Evolutionary conservation across 1,140 invertebrate species (phyloP), one percentile per base, ranked within the genome.

Genomic region (Kradibia gibbosae): DNA sequence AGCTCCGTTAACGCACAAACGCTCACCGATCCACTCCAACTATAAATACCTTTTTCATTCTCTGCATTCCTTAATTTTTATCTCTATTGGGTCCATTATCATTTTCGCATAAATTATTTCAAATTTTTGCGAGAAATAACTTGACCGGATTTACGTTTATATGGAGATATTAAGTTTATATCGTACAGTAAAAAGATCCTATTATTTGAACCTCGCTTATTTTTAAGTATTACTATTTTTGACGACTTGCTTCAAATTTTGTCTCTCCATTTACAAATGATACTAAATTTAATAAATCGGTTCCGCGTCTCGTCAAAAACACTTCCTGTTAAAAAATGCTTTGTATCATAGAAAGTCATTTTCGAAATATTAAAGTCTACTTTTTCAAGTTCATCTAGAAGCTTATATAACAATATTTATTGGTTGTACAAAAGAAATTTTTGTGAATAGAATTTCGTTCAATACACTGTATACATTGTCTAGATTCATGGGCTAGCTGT

Each of bases 61-160:
- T 4, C 15, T 53, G 13, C 10, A 20, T 53, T 53, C 50, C 17
- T 48, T 48, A 48, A 53, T 53, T 53, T 10, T 71, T n/a, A 53
- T 39, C 57, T 8, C 13, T 13, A n/a, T 45, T 31, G 5, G 25
- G 45, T 57, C 62, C 50, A 71, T 79, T 79, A 79, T 72, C 60
- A 79, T 79, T 79, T 60, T 57, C 60, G 67, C 67, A 42, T 70
- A 78, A 55, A 55, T 78, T 70, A 70, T 50, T 20, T 25, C 1
- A 31, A 42, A 62, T 73, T 34, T 62, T 73, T n/a, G 53, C n/a
- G 25, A 65, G 42, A 20, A 1, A 75, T 57, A 17, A 39, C 25
- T 5, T 15, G 72, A 74, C 57, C 50, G 34, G 50, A 74, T 36
- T 74, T 39, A 10, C 50, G 57, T 74, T 7, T 17, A 48, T 22